Evolutionary conservation across 2,113 vertebrate species (phyloP).

Genomic region (Coptodon bakossiorum): DNA sequence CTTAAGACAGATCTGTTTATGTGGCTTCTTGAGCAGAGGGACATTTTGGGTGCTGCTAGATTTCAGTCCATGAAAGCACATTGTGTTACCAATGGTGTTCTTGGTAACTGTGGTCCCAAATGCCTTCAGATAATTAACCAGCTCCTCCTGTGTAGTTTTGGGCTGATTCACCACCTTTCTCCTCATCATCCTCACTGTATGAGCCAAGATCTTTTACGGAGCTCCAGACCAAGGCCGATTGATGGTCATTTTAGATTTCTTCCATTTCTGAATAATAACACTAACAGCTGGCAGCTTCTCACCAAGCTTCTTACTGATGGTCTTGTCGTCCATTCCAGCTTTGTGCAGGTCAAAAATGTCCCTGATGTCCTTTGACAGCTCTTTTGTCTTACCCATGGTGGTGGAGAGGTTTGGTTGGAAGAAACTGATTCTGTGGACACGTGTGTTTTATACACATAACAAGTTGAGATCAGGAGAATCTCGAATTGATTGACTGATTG

Average conservation of each 20-base stretch:
- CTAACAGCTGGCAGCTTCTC: neutral
- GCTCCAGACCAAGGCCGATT: neutral
- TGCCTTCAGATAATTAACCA: neutral
- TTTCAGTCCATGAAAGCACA: neutral
- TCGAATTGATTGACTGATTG: neutral
- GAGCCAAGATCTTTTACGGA: neutral
- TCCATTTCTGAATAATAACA: neutral
- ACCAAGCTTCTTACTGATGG: neutral
- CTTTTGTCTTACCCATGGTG: neutral
- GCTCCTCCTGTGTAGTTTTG: neutral
- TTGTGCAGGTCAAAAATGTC: neutral
- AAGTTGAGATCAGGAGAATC: neutral
- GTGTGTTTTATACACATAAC: neutral
- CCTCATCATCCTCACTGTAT: neutral
- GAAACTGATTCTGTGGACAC: neutral
- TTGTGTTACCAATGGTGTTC: neutral
- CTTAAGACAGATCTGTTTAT: neutral
- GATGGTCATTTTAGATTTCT: neutral
- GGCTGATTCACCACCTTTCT: neutral
- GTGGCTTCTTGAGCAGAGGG: neutral
- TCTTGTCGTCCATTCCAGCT: neutral
- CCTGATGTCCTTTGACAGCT: neutral
- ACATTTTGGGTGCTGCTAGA: accelerated
- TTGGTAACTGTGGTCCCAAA: neutral
- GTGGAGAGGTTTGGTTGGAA: neutral